Evolutionary conservation across 1,140 invertebrate species (phyloP), one percentile per base, ranked within the genome.

Genomic region (Armadillidium nasatum): DNA sequence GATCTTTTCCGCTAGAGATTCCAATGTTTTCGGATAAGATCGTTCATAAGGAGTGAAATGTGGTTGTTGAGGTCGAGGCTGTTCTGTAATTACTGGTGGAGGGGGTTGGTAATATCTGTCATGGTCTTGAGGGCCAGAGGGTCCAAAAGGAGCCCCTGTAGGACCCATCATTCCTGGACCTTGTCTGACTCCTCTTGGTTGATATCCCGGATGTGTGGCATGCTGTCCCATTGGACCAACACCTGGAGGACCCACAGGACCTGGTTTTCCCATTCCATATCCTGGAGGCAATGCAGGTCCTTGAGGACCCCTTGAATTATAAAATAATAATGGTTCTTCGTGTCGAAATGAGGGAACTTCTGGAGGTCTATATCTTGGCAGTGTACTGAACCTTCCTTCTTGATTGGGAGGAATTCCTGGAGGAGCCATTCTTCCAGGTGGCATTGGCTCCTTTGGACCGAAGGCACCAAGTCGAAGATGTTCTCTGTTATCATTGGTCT

Each of bases 61-160:
- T 46, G 76, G 76, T 44, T 82, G 75, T 23, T 72, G 74, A 13
- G 75, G 72, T 2, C 80, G 72, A 7, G 94, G 93, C 83, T 95
- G 93, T 83, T 95, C 93, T 0, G 93, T 95, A 74, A 95, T 94
- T 6, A 95, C 92, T 2, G 91, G 91, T 2, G 89, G 89, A 0
- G 90, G 90, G 11, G 91, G 91, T 75, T 90, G 90, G 82, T 88
- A 88, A 21, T 87, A 74, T 9, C 85, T 86, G 85, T 87, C 76
- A 13, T 73, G 71, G 66, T 76, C 81, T 23, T 73, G 54, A 1
- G 74, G 78, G 67, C 50, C 69, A 54, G 69, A 60, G 69, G 44
- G 74, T 43, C 66, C 77, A 73, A 67, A 44, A 77, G 68, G 76
- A 72, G 19, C 71, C 50, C 71, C 72, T 44, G 23, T 44, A 76